Base-by-base conservation (phyloP, 2,797 vertebrate genomes). In the Diglossa cyanea region DNA sequence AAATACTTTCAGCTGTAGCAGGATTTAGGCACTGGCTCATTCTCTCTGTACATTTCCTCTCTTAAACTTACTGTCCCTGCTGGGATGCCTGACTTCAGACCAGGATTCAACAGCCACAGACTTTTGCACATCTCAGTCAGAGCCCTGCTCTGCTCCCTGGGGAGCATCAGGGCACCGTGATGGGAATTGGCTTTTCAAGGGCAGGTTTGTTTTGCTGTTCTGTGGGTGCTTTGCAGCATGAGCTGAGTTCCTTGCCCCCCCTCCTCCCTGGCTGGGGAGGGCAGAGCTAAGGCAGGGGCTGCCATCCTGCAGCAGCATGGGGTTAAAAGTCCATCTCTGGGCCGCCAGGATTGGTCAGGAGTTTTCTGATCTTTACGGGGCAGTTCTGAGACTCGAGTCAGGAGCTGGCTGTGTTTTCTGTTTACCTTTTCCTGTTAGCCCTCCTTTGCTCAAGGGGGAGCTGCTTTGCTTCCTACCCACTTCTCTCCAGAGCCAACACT, bases 131-230 rank as follows among this genome's bases (percentile, higher is more conserved):
- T 10, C 7, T 86, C 14, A 13, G 4, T 61, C 48, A 37, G 68
- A 88, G 53, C 42, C 28, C 28, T 60, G 16, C 67, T 74, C 54
- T 26, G 30, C 37, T 72, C 21, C 16, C 18, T 44, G 57, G 48
- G 30, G 47, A 80, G 18, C 39, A 18, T 8, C 24, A 1, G 0
- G 4, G 28, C 0, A 0, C 2, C 0, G 0, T 11, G 51, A 39
- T 86, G 71, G 57, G 35, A 10, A 72, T 92, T 26, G 25, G 20
- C 45, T 62, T 10, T 50, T 39, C 35, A 71, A 80, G 81, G 86
- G 17, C 57, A 17, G 21, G 53, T 91, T 93, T 90, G 66, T 50
- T 82, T 63, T 76, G 78, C 72, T 61, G 50, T 14, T 91, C 68
- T 66, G 55, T 0, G 0, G 63, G 67, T 1, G 3, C 93, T 86